These are phyloP conservation scores for Ruditapes philippinarum DNA, from an alignment of 1,140 invertebrate species.

Conservation along the genomic window DNA sequence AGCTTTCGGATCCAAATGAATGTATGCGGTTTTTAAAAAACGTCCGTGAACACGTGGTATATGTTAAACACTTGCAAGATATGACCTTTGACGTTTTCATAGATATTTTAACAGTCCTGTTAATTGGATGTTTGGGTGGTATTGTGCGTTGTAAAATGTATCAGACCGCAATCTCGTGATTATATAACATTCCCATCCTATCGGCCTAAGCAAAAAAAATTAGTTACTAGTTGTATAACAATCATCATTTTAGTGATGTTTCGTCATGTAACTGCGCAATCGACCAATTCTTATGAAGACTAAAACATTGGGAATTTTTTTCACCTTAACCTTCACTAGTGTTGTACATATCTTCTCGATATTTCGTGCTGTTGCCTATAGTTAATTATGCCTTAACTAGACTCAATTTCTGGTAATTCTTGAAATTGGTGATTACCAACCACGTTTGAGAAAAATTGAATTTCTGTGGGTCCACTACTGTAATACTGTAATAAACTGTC, in stretches of 20 bases:
- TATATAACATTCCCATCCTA: constrained; percentile 3
- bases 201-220: background rate
- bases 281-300: background rate
- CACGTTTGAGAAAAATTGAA: background rate
- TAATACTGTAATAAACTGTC: constrained; percentile 7
- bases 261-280: background rate
- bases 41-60: background rate
- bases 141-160: background rate
- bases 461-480: background rate
- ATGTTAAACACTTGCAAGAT: too few species aligned
- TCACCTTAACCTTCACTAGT: background rate
- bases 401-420: constrained; percentile 1
- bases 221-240: background rate
- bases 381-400: background rate
- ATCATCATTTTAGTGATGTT: background rate
- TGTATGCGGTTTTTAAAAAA: background rate
- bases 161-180: background rate
- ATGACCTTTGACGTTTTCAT: background rate
- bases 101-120: constrained; percentile 1
- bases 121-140: background rate
- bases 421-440: background rate
- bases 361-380: background rate
- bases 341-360: background rate
- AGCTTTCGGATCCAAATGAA: constrained; percentile 1
- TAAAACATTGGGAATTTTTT: background rate